Evolutionary conservation across 1,140 invertebrate species (phyloP), one percentile per base, ranked within the genome.

Genomic region (Berghia stephanieae): DNA sequence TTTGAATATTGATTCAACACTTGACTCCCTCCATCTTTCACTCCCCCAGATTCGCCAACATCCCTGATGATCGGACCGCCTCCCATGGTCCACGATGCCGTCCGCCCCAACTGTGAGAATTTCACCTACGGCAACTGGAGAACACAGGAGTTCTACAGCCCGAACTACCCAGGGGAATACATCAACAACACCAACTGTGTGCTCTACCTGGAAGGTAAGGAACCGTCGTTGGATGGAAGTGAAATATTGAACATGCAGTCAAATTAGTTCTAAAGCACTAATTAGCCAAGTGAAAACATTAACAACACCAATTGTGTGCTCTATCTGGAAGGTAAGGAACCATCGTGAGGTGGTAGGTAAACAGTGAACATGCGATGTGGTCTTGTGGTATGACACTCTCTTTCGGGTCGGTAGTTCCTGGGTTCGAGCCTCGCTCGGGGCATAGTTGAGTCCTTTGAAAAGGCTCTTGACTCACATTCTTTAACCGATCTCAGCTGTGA

Each of bases 221-320:
- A n/a, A n/a, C n/a, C n/a, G n/a, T n/a, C n/a, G n/a, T n/a, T n/a
- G n/a, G n/a, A n/a, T n/a, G n/a, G n/a, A n/a, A n/a, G n/a, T n/a
- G n/a, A n/a, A n/a, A n/a, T n/a, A n/a, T n/a, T n/a, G n/a, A n/a
- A n/a, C n/a, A n/a, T n/a, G n/a, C n/a, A n/a, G n/a, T n/a, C n/a
- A n/a, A n/a, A n/a, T n/a, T n/a, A 94, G 84, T 94, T 95, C 83
- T 94, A 92, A 85, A 94, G 93, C 78, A 94, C 94, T 0, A 91
- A 92, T 76, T 94, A 93, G 88, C 94, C 94, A 1, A 82, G 86
- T 31, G 90, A 91, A 63, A 95, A 95, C 89, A 93, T 93, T 3
- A 93, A 93, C 82, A 91, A 92, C 55, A 92, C 92, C 0, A 92
- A 94, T 78, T 95, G 94, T 83, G 91, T 93, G 63, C 91, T 91